Evolutionary conservation across 2,797 vertebrate species (phyloP).

Genomic region (Pelobates cultripes): DNA sequence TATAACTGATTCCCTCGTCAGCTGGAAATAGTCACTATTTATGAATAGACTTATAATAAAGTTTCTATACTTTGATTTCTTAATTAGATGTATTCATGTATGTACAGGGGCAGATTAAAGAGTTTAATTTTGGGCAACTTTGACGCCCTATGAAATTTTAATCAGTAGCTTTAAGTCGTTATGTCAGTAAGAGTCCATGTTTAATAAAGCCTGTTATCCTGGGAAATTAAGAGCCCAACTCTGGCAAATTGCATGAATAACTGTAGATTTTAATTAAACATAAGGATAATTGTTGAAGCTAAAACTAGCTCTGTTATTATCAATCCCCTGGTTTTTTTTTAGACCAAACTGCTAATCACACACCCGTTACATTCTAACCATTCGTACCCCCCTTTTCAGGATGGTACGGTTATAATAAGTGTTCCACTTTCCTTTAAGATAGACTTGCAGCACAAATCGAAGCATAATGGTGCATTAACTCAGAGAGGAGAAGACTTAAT

Average conservation of each 20-base stretch:
- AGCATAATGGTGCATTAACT: not conserved
- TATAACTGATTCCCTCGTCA: slow-evolving; percentile 36
- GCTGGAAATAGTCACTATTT: slow-evolving; percentile 48
- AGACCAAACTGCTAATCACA: slow-evolving; percentile 56
- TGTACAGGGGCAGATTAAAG: slow-evolving; percentile 68
- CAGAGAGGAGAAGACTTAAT: slow-evolving; percentile 62
- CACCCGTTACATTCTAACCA: slow-evolving; percentile 56
- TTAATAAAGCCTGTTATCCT: slow-evolving; percentile 72
- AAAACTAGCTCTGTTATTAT: slow-evolving; percentile 21
- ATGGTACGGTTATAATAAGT: not conserved
- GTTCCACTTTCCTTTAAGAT: not conserved
- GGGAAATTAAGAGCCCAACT: slow-evolving; percentile 73
- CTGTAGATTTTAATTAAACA: slow-evolving; percentile 76
- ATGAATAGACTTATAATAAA: slow-evolving; percentile 56
- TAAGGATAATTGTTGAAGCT: slow-evolving; percentile 50
- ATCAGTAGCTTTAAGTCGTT: slow-evolving; percentile 67
- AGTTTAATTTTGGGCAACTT: slow-evolving; percentile 66
- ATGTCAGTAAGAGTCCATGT: slow-evolving; percentile 69
- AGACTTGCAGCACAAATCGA: not conserved
- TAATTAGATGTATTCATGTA: slow-evolving; percentile 60
- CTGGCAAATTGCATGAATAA: slow-evolving; percentile 71
- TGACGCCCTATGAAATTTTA: slow-evolving; percentile 70
- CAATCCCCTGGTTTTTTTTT: slow-evolving; percentile 51
- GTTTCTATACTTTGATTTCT: slow-evolving; percentile 64
- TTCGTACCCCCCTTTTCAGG: slow-evolving; percentile 55